These are phyloP conservation scores for Monarcha castaneiventris DNA, from an alignment of 2,113 vertebrate species.

Conservation along the genomic window DNA sequence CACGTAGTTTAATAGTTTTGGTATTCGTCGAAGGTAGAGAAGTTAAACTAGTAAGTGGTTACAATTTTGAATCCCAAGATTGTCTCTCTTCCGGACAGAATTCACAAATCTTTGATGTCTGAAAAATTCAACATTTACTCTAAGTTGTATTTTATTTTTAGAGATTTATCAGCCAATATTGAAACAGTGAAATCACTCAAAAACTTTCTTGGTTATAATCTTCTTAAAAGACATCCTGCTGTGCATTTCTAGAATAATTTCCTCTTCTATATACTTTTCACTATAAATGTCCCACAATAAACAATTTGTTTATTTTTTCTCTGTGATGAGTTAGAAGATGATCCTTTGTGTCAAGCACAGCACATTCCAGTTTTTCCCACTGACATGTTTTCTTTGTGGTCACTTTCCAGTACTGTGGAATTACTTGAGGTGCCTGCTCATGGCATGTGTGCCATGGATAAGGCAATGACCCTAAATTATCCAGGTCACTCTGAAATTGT, in stretches of 20 bases:
- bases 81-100: background rate
- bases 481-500: background rate
- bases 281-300: background rate
- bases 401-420: background rate
- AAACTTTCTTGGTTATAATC: background rate
- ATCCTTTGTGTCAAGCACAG: background rate
- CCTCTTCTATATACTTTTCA: background rate
- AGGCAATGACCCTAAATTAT: background rate
- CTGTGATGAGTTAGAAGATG: background rate
- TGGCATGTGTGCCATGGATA: background rate
- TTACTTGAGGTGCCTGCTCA: background rate
- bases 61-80: background rate
- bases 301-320: background rate
- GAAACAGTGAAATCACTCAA: background rate
- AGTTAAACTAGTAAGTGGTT: background rate
- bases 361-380: background rate
- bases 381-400: fast-evolving
- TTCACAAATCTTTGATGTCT: background rate
- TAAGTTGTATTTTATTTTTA: background rate
- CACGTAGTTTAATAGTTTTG: background rate
- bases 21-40: background rate
- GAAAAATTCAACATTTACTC: background rate
- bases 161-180: background rate
- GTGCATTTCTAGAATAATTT: background rate
- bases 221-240: background rate